A percentile compares a stretch with the other conserved stretches of the same genome.
Conservation (phyloP, 2,113 vertebrate genomes). For the Dasyurus viverrinus region DNA sequence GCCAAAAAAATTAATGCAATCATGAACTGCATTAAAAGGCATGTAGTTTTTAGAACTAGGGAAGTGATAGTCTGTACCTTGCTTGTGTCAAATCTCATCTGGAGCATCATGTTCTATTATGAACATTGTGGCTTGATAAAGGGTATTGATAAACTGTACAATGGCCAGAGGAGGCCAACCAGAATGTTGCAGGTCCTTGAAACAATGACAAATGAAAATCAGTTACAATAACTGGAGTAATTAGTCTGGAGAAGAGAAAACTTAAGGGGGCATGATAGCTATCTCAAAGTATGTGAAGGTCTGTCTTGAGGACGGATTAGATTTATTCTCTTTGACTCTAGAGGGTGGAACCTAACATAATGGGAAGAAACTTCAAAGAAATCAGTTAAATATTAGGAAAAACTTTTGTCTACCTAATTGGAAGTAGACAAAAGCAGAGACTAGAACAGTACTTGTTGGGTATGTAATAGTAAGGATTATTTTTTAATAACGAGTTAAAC, state of each 20-base stretch:
- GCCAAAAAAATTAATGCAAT: background rate
- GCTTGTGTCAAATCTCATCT: background rate
- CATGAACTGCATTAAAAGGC: background rate
- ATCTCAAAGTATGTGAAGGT: background rate
- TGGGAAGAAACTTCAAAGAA: background rate
- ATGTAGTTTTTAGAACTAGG: background rate
- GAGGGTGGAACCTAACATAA: background rate
- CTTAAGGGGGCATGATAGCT: background rate
- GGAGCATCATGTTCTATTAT: background rate
- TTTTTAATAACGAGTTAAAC: no score
- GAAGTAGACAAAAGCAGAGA: background rate
- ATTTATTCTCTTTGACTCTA: background rate
- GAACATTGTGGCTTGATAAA: background rate
- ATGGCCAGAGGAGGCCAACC: background rate
- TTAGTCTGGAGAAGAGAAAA: background rate
- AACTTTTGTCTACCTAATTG: background rate
- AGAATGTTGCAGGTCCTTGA: background rate
- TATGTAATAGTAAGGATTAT: no score
- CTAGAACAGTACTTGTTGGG: no score
- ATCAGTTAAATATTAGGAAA: background rate
- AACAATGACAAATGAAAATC: background rate
- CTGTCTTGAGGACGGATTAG: background rate
- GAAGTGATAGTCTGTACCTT: background rate
- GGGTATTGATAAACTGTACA: background rate
- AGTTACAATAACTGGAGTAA: background rate